Base-by-base conservation (phyloP, 2,113 vertebrate genomes). In the Garra rufa region DNA sequence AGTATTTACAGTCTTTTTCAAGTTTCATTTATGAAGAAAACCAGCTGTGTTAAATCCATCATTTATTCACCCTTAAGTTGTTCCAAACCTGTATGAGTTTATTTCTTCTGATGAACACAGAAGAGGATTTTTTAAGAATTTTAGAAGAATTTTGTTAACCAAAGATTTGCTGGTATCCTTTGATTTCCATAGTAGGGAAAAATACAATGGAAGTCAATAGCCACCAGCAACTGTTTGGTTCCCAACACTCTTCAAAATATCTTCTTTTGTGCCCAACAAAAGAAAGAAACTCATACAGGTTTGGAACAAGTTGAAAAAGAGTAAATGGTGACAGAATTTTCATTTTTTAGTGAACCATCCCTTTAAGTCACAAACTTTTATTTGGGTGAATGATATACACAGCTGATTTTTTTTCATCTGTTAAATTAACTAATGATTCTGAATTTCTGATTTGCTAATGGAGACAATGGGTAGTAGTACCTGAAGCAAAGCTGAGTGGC, bases 401-500 rank as follows among this genome's bases (percentile, higher is more conserved):
- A 67, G n/a, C 50, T 26, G 15, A 28, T 7, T 24, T 73, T 13
- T 74, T 80, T 34, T 80, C 5, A 34, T n/a, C n/a, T 10, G 6
- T 76, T 57, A 55, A 34, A 43, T 76, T 13, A 73, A 69, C 30
- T 81, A 75, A 30, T 55, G 43, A 82, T 57, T 73, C 76, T 44
- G 55, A 80, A 75, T 34, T 17, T 75, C 38, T 41, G 3, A 24
- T 70, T 76, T 34, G 41, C 55, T 65, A 75, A 69, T 61, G n/a
- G 50, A 46, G 59, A 83, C 52, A 73, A 28, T 81, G 43, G 57
- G 43, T 57, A 75, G 14, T 46, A 78, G 34, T 67, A 67, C 55
- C 83, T 79, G 28, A 79, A 61, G 69, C 75, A 81, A 38, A 84
- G 59, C 26, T 76, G 26, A 57, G 50, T 77, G 50, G 52, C 50